Evolutionary conservation across 1,140 invertebrate genomes (phyloP), one percentile per base, ranked within the genome.

Genomic region (Aphelenchoides fujianensis): DNA sequence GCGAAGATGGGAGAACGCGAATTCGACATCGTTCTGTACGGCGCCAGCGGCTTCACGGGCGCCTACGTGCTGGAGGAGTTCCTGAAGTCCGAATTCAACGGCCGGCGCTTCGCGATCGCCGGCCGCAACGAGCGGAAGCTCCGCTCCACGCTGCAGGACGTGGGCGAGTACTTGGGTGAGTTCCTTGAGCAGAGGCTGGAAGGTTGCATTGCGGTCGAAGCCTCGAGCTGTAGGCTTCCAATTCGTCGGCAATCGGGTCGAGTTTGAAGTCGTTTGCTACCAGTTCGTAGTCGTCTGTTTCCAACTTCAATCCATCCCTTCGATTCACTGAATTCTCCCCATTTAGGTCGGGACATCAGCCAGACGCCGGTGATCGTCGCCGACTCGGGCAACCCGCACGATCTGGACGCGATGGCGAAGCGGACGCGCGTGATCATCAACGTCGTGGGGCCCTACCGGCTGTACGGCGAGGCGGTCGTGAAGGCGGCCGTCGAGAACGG

Each of bases 401-500:
- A 81, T 9, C 68, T 80, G 2, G 74, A 30, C 30, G 57, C 36
- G 23, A 80, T 80, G 79, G 79, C 79, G 7, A 69, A 68, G 37
- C 74, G 80, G 31, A 77, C 79, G 2, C 77, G 74, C 32, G 77
- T 80, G 28, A 77, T 80, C 36, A 69, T 80, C 59, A 80, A 82
- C 41, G 77, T 76, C 16, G 79, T 80, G 19, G 79, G 79, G 48
- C 79, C 79, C 19, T 97, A 93, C 85, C 87, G 90, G 54, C 90
- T 93, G 80, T 92, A 90, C 86, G 95, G 95, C 2, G 92, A 96
- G 82, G 86, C 89, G n/a, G 91, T 97, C n/a, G 90, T 97, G 0
- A 90, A 91, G 80, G 91, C 93, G 2, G 95, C 93, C 76, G 89
- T 98, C 53, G 89, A 90, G 63, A 88, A 89, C 59, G 88, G 88